Conservation (phyloP, 2,888 invertebrate species). For the Heliconius aoede region DNA sequence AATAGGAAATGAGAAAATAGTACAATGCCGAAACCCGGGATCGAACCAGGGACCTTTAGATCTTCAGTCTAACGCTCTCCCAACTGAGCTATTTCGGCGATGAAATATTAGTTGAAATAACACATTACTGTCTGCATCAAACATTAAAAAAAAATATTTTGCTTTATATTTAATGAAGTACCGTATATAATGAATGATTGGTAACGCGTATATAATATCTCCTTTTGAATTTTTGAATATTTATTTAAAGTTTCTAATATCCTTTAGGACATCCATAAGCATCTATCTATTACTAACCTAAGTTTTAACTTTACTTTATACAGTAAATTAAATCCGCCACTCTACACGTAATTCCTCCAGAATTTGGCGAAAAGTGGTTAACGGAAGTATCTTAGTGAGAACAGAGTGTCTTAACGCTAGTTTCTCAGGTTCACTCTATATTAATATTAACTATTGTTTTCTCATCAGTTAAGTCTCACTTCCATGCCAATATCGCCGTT, state of each 20-base stretch:
- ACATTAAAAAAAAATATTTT: not conserved
- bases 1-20: slow-evolving; percentile 48
- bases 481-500: slow-evolving; percentile 75
- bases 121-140: slow-evolving; percentile 33
- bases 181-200: not conserved
- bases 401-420: too few relatives aligned
- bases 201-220: too few relatives aligned
- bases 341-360: too few relatives aligned
- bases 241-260: too few relatives aligned
- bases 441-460: not conserved
- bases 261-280: too few relatives aligned
- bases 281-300: too few relatives aligned
- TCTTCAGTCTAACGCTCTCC: slow-evolving; percentile 87
- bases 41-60: slow-evolving; percentile 89
- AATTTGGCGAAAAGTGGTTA: too few relatives aligned
- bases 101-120: accelerated
- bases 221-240: too few relatives aligned
- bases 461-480: slow-evolving; percentile 50
- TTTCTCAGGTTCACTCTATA: not conserved
- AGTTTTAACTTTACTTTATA: too few relatives aligned
- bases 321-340: too few relatives aligned
- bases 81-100: slow-evolving; percentile 76
- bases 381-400: too few relatives aligned
- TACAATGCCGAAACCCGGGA: slow-evolving; percentile 88
- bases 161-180: too few relatives aligned